A percentile compares a stretch with the other conserved stretches of the same genome.
Conservation (phyloP, 2,888 invertebrate species). For the Oithona nana region DNA sequence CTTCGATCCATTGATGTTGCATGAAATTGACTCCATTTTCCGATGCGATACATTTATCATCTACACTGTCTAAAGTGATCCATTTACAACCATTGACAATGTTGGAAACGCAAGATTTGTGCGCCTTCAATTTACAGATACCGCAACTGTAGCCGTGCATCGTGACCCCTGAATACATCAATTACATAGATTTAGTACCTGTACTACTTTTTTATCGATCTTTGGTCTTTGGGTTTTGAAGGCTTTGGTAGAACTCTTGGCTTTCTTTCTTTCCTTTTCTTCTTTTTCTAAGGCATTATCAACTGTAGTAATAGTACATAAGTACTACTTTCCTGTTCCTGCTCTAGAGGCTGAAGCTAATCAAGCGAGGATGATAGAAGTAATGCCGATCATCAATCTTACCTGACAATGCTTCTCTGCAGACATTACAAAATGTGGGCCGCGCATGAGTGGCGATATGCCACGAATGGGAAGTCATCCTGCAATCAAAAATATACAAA, state of each 20-base stretch:
- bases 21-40: constrained; percentile 33
- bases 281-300: too few relatives aligned
- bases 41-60: constrained; percentile 31
- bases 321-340: too few relatives aligned
- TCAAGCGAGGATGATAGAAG: background rate
- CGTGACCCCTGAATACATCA: constrained; percentile 49
- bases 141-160: constrained; percentile 91
- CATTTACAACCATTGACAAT: constrained; percentile 91
- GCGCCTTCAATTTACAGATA: constrained; percentile 91
- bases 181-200: too few relatives aligned
- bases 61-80: constrained; percentile 85
- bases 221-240: too few relatives aligned
- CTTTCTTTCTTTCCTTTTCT: too few relatives aligned
- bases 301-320: too few relatives aligned
- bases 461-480: constrained; percentile 36
- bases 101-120: constrained; percentile 80
- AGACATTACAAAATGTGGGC: constrained; percentile 92
- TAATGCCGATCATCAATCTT: too few relatives aligned
- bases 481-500: too few relatives aligned
- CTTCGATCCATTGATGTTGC: constrained; percentile 98
- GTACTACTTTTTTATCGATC: too few relatives aligned
- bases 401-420: constrained; percentile 67
- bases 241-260: too few relatives aligned
- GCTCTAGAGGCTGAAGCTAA: too few relatives aligned
- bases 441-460: constrained; percentile 82